Base-by-base conservation (phyloP, 2,888 invertebrate species). In the Eupithecia insigniata region DNA sequence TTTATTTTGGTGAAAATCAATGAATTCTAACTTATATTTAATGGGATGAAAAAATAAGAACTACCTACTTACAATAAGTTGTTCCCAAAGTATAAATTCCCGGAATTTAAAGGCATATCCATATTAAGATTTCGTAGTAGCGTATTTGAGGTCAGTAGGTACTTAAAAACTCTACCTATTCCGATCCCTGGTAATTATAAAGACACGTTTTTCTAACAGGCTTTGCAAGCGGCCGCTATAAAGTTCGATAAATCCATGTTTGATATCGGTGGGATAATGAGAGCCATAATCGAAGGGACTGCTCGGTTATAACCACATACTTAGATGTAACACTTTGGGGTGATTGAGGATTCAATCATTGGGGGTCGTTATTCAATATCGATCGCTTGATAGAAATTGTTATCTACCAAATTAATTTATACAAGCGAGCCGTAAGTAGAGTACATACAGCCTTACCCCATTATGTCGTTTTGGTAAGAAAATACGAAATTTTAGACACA, bases 191-290 rank as follows among this genome's bases (percentile, higher is more conserved):
- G n/a, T 58, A 16, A 30, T 18, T 18, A 60, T 5, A 16, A 7
- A 18, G 18, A 18, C 18, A 60, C 60, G 30, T 30, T 60, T 30
- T 10, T 30, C 10, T 30, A 60, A 60, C 60, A 18, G 60, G 30
- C 30, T 30, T 30, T 30, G 30, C 51, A 51, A 22, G 51, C 12
- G 55, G 26, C 55, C 26, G 55, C 3, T 55, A n/a, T 5, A n/a
- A n/a, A n/a, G 28, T 58, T 60, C 18, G 14, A 30, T 60, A 30
- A 18, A 71, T 36, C 65, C 43, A 26, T 51, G 46, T 70, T 67
- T 66, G 43, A 70, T 34, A 69, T 66, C 46, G 43, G 66, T 68
- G 66, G 70, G 66, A 66, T 70, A 70, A 61, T 66, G 69, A 10
- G 36, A 12, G n/a, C 5, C 55, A 30, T 43, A 60, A 66, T 32